These are phyloP conservation scores for Oncopodura yosiiana DNA, from an alignment of 1,140 invertebrate genomes.

Conservation along the genomic window DNA sequence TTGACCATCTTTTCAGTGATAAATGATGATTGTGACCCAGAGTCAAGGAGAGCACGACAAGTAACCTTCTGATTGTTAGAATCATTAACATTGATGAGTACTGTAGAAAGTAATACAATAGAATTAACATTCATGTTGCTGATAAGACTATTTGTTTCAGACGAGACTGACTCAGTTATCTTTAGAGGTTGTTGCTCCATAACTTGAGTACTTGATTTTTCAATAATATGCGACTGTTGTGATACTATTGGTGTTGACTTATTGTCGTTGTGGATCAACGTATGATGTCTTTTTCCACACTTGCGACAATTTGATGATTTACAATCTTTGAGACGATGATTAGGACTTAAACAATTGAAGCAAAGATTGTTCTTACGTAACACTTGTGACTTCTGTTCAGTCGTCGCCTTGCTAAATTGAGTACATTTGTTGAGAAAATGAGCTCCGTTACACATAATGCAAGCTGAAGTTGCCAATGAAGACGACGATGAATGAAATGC, in stretches of 20 bases:
- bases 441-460: too few species aligned
- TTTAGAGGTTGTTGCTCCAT: too few species aligned
- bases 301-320: not conserved
- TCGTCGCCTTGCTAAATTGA: too few species aligned
- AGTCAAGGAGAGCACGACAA: slow-evolving; percentile 9
- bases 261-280: not conserved
- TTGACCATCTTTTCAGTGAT: slow-evolving; percentile 3
- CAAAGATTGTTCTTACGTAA: too few species aligned
- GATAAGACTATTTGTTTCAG: not conserved
- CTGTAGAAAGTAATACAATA: not conserved
- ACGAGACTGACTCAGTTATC: not conserved
- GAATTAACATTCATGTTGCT: not conserved
- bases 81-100: not conserved
- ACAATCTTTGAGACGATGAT: too few species aligned
- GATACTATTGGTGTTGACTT: not conserved
- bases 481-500: too few species aligned
- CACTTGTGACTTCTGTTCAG: too few species aligned
- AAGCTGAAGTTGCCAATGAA: too few species aligned
- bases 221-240: too few species aligned
- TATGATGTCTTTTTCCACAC: not conserved
- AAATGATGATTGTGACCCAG: not conserved
- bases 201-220: too few species aligned
- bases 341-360: too few species aligned
- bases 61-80: not conserved
- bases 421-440: too few species aligned